Conservation (phyloP, 2,797 vertebrate species). For the Tadarida brasiliensis region DNA sequence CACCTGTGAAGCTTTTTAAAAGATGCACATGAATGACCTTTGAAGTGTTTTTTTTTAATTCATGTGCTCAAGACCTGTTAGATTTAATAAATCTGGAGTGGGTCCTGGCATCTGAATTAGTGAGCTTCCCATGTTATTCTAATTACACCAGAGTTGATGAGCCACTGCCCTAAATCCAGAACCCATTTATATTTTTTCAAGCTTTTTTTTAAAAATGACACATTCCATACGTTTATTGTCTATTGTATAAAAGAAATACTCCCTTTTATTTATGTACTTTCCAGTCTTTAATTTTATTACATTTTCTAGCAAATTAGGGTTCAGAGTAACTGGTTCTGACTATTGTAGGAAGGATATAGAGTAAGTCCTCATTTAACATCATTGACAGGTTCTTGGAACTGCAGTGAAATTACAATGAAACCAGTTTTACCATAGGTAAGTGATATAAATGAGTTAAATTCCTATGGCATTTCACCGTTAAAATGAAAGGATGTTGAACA, state of each 20-base stretch:
- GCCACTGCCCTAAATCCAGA: neutral
- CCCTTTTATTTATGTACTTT: neutral
- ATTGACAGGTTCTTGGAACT: neutral
- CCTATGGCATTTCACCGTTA: neutral
- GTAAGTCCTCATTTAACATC: neutral
- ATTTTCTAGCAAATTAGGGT: constrained; percentile 31
- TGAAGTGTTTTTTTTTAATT: neutral
- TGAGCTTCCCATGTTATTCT: constrained; percentile 27
- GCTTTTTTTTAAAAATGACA: neutral
- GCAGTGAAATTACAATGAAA: neutral
- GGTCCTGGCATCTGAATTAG: neutral
- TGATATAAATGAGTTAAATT: neutral
- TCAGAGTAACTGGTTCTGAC: constrained; percentile 19
- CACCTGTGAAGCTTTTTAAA: neutral
- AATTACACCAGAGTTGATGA: neutral
- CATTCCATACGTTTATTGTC: neutral
- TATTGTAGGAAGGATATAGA: neutral
- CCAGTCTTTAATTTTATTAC: constrained; percentile 30
- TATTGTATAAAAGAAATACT: constrained; percentile 17
- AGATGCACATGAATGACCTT: neutral
- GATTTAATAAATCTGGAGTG: neutral
- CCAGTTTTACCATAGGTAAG: neutral
- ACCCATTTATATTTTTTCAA: constrained; percentile 28
- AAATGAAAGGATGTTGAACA: neutral
- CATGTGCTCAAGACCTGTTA: neutral